Conservation (phyloP, 2,797 vertebrate species). For the Taenioides sp. region DNA sequence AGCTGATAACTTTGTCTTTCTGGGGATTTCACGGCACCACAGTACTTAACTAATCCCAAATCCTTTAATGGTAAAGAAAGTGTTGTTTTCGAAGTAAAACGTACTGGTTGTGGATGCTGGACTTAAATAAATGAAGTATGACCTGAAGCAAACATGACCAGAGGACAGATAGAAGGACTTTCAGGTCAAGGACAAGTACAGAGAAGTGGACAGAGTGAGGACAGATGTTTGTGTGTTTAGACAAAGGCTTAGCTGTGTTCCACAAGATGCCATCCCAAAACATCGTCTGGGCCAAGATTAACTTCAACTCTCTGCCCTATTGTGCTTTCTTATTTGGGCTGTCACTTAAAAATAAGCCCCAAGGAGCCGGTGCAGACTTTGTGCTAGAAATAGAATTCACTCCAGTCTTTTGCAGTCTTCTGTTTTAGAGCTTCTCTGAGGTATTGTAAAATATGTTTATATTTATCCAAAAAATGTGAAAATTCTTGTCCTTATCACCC, state of each 20-base stretch:
- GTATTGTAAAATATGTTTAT: no score
- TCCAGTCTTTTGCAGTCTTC: no score
- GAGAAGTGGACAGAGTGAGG: slow-evolving; percentile 28
- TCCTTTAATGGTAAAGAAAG: slow-evolving; percentile 24
- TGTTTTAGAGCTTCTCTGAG: no score
- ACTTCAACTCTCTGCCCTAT: not conserved
- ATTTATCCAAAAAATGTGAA: no score
- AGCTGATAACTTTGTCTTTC: slow-evolving; percentile 29
- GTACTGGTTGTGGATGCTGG: slow-evolving; percentile 36
- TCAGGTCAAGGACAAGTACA: slow-evolving; percentile 48
- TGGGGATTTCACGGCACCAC: slow-evolving; percentile 6
- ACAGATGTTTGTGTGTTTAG: slow-evolving; percentile 38
- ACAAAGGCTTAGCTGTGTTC: slow-evolving; percentile 25
- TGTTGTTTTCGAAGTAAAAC: slow-evolving; percentile 19
- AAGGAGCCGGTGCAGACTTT: not conserved
- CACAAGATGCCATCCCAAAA: slow-evolving; percentile 10
- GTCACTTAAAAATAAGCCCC: not conserved
- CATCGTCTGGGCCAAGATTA: not conserved
- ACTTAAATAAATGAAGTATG: slow-evolving; percentile 34
- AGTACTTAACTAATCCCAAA: slow-evolving; percentile 1
- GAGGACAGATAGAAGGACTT: slow-evolving; percentile 33
- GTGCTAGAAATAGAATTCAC: no score
- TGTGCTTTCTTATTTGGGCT: not conserved
- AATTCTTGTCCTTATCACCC: no score
- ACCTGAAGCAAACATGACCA: slow-evolving; percentile 12